Evolutionary conservation across 2,113 vertebrate species (phyloP).

Genomic region (Pterocles orientalis): DNA sequence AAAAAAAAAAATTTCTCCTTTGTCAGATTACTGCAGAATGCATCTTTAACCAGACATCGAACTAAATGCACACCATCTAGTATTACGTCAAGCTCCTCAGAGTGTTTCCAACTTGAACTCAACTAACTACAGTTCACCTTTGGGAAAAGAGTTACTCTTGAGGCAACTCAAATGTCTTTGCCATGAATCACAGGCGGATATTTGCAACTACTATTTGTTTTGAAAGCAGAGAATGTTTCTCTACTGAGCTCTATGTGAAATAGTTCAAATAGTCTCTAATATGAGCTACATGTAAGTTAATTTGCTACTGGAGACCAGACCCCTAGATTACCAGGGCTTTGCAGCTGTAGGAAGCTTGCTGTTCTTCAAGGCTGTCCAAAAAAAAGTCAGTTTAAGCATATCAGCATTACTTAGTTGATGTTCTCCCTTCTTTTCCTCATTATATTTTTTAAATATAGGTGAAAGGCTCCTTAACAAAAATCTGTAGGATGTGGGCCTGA

Average conservation of each 20-base stretch:
- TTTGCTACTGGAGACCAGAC: not conserved
- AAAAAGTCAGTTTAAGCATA: not conserved
- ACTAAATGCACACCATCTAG: not conserved
- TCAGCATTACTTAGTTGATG: not conserved
- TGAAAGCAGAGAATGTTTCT: conserved; percentile 28
- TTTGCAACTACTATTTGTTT: conserved; percentile 20
- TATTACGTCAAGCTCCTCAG: not conserved
- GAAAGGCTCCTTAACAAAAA: not conserved
- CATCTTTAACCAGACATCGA: not conserved
- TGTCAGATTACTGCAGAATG: not conserved
- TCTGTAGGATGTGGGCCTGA: not conserved
- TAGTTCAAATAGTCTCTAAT: not conserved
- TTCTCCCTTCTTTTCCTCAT: not conserved
- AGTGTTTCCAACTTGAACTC: not conserved
- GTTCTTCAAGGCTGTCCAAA: not conserved
- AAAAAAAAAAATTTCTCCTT: not conserved
- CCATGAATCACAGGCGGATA: conserved; percentile 21
- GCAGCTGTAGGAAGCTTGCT: not conserved
- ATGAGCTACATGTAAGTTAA: not conserved
- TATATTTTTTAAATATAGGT: not conserved
- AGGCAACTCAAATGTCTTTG: not conserved
- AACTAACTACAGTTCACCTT: not conserved
- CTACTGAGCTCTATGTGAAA: not conserved
- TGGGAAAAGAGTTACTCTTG: not conserved
- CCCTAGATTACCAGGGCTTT: not conserved